Evolutionary conservation across 2,797 vertebrate species (phyloP).

Genomic region (Tragopan temminckii): DNA sequence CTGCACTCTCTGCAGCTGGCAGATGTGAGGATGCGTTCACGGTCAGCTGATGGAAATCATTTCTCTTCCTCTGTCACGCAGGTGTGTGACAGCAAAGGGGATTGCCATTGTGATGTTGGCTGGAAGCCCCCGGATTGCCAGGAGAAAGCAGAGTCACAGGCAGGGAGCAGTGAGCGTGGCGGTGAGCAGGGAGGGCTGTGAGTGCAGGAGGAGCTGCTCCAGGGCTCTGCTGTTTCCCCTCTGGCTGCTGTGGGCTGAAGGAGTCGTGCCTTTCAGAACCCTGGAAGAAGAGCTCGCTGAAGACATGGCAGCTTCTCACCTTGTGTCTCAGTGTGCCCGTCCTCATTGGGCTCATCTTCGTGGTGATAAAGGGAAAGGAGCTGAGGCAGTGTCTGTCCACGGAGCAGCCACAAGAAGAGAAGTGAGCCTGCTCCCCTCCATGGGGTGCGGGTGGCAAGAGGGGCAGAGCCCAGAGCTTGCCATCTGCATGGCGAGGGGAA

Average conservation of each 20-base stretch:
- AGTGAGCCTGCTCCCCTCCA: background rate
- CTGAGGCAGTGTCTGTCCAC: background rate
- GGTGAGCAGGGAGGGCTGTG: too few species aligned
- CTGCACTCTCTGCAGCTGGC: too few species aligned
- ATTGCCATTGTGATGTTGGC: background rate
- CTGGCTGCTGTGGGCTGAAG: background rate
- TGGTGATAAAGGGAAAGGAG: background rate
- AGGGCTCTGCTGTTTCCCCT: background rate
- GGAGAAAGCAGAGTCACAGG: background rate
- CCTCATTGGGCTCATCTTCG: background rate
- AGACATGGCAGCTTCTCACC: background rate
- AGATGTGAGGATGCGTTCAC: background rate
- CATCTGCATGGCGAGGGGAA: background rate
- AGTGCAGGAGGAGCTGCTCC: too few species aligned
- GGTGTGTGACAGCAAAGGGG: constrained; percentile 18
- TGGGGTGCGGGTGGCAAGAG: background rate
- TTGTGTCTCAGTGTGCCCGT: background rate
- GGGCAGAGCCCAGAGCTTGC: background rate
- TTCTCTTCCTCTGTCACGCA: background rate
- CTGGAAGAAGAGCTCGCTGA: background rate
- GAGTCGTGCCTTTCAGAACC: background rate
- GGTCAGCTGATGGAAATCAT: background rate
- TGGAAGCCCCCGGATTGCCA: constrained; percentile 3
- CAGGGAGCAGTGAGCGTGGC: background rate
- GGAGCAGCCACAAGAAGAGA: background rate